These are phyloP conservation scores for Recurvirostra avosetta DNA, from an alignment of 2,113 vertebrate genomes.

Conservation along the genomic window DNA sequence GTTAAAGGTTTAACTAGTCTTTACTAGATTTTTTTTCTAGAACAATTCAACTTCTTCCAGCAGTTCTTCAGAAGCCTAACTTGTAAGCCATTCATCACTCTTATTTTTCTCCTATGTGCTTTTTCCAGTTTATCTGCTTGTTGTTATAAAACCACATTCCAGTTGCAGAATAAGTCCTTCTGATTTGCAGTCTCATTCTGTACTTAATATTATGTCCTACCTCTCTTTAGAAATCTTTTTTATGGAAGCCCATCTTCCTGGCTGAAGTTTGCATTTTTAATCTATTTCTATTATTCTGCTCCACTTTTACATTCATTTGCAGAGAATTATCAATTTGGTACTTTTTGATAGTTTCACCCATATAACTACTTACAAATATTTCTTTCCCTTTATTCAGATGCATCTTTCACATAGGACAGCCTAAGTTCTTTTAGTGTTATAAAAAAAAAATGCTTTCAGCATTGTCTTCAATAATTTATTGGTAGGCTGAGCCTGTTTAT, in stretches of 20 bases:
- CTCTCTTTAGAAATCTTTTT: neutral
- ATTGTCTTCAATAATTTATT: neutral
- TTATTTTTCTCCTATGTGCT: neutral
- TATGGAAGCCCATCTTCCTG: neutral
- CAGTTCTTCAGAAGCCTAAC: neutral
- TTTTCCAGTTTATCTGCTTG: neutral
- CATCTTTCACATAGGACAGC: neutral
- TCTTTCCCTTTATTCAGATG: neutral
- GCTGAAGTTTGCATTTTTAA: neutral
- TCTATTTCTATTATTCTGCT: neutral
- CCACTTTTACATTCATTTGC: neutral
- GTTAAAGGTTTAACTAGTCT: neutral
- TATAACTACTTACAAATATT: neutral
- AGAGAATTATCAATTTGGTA: neutral
- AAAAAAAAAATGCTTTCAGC: neutral
- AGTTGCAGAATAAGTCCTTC: neutral
- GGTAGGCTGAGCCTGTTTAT: neutral
- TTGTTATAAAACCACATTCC: neutral
- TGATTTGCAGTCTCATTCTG: neutral
- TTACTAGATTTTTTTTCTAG: neutral
- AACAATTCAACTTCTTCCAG: neutral
- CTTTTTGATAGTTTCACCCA: neutral
- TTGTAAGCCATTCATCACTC: neutral
- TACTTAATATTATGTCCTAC: neutral
- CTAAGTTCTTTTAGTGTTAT: neutral